Percentiles rank a stretch among this genome's conserved stretches.
Evolutionary conservation across 92 coral and sea anemone genomes (phyloP).

Genomic region (Hydrozoanthus gracilis): DNA sequence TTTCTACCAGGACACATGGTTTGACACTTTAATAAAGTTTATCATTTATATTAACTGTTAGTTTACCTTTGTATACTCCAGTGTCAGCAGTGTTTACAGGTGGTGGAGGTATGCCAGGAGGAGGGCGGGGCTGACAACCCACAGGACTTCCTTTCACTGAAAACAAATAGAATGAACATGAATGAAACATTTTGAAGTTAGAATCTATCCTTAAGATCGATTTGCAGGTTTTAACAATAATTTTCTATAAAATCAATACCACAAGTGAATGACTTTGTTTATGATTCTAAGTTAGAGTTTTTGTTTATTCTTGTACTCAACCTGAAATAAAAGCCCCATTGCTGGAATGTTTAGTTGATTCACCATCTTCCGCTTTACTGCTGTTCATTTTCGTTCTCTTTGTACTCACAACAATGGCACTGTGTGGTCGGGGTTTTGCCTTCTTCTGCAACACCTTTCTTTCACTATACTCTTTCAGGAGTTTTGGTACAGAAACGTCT

Average conservation of each 20-base stretch:
- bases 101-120: background rate
- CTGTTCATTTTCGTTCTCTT: constrained; percentile 31
- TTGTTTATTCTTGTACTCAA: background rate
- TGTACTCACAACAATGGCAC: constrained; percentile 52
- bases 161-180: background rate
- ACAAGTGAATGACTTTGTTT: background rate
- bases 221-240: background rate
- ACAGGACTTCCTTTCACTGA: constrained; percentile 57
- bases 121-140: constrained; percentile 3
- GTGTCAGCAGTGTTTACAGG: background rate
- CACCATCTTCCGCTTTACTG: constrained; percentile 9
- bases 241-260: background rate
- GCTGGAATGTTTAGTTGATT: constrained; percentile 16
- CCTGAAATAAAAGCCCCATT: constrained; percentile 72
- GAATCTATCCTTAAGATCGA: no score
- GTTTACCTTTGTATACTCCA: background rate
- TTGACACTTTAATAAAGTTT: no score
- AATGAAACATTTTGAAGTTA: background rate
- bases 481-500: constrained; percentile 72
- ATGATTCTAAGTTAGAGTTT: background rate
- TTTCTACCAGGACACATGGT: no score
- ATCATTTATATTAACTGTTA: no score
- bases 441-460: constrained; percentile 51
- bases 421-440: constrained; percentile 69
- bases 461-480: constrained; percentile 67